Evolutionary conservation across 2,888 invertebrate genomes (phyloP), one percentile per base, ranked within the genome.

Genomic region (Cepaea hortensis): DNA sequence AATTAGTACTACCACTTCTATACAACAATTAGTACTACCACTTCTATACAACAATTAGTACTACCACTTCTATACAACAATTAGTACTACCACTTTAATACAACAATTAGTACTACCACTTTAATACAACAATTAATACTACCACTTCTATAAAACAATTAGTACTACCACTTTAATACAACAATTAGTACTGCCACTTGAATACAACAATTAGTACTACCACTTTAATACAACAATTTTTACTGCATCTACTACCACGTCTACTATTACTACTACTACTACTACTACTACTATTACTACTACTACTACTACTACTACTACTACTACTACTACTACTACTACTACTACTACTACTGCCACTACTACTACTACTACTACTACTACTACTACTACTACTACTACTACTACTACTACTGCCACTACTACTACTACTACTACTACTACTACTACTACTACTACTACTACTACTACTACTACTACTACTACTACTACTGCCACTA

Each of bases 271-370:
- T 11, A 35, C 68, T 68, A 20, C 82, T 68, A 13, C 35, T 11
- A 35, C 46, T 9, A 70, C 72, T n/a, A 11, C 82, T 11, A 11
- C 82, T 9, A 35, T 68, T 46, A 70, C 82, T n/a, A 35, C 82
- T 9, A 48, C 72, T 35, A 82, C 82, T 11, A 70, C 23, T 68
- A 48, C 82, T 35, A 82, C 82, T 35, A 20, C 11, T 23, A 20
- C 50, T 9, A 46, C 77, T 35, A 7, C 50, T 13, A 11, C 77
- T 35, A 77, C 46, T 35, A 77, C 77, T 35, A 9, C n/a, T 15
- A 23, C 82, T 9, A 68, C 82, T 9, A 82, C 82, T 68, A 68
- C 82, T 68, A 82, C 82, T 35, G 48, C 70, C 62, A 70, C 82
- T 35, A 70, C 82, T 20, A 15, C 82, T 68, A 48, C 68, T 68